phyloP scores from a whole-genome alignment of 2,113 vertebrate species.

The Balaenoptera acutorostrata region DNA sequence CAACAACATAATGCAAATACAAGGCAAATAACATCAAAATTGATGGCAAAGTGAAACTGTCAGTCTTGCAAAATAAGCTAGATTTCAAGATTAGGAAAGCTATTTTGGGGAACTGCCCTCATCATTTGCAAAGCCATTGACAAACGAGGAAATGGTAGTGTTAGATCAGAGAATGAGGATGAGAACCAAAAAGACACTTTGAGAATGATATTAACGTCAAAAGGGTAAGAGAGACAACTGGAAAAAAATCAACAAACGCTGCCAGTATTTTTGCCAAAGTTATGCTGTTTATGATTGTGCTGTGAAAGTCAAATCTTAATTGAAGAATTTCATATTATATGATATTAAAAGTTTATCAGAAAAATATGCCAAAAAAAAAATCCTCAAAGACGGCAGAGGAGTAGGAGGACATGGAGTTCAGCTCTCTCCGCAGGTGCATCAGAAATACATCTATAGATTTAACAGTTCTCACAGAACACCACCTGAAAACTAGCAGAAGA shows the following conservation, averaged over 20 bases:
- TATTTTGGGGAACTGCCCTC: not conserved
- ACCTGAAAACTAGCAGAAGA: too few species aligned
- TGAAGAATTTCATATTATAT: not conserved
- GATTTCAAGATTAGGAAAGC: conserved; percentile 29
- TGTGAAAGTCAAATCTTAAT: not conserved
- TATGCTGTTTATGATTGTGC: not conserved
- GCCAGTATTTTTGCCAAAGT: not conserved
- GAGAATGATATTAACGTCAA: not conserved
- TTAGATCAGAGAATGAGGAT: not conserved
- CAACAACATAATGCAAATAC: not conserved
- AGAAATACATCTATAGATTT: too few species aligned
- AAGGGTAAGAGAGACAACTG: not conserved
- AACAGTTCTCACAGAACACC: too few species aligned
- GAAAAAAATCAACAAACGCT: not conserved
- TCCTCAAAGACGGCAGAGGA: not conserved
- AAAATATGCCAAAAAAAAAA: not conserved
- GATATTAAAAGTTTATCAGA: not conserved
- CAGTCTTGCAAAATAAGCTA: not conserved
- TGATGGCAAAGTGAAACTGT: not conserved
- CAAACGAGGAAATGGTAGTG: not conserved
- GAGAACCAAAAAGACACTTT: not conserved
- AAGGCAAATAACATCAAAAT: not conserved
- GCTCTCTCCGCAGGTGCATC: too few species aligned
- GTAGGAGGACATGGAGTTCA: too few species aligned
- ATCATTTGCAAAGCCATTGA: not conserved